Base-by-base conservation (phyloP, 2,113 vertebrate genomes). In the Spilogale gracilis region DNA sequence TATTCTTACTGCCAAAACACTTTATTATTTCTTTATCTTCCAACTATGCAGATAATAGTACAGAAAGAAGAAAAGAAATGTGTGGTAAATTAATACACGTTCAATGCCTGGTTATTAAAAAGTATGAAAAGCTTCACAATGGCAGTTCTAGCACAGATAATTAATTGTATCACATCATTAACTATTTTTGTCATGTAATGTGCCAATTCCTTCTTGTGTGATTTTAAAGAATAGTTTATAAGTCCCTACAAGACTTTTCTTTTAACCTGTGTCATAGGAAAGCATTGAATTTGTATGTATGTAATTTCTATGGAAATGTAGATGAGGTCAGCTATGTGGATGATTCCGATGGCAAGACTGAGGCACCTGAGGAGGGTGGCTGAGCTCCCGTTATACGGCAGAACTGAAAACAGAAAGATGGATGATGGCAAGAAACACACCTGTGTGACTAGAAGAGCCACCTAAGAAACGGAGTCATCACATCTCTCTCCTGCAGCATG, bases 131-230 rank as follows among this genome's bases (percentile, higher is more conserved):
- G 52, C 5, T 32, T 88, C 67, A n/a, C 9, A 25, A 18, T 65
- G 80, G 12, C 32, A 84, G 8, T 60, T 60, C 71, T 71, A 43
- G 14, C 48, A 69, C 11, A 94, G 73, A 89, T 6, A 16, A 80
- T 95, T 95, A 84, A 94, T 54, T 88, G 52, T 32, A 38, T 76
- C 81, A 56, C 4, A 67, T 96, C 50, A 67, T 56, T 83, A 93
- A 54, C 58, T 71, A 60, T 71, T 86, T 78, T 96, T 81, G 9
- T 87, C 54, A 65, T 27, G 0, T 56, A 92, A 95, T 94, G 6
- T 88, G 69, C 52, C 87, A 91, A 94, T 79, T 97, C 27, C 93
- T 94, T 92, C 69, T 69, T 88, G 43, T 23, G 38, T 58, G 30
- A 14, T 84, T 61, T 92, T 88, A 84, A 97, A 79, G n/a, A 94